Evolutionary conservation across 1,140 invertebrate species (phyloP).

Genomic region (Zaprionus tsacasi): DNA sequence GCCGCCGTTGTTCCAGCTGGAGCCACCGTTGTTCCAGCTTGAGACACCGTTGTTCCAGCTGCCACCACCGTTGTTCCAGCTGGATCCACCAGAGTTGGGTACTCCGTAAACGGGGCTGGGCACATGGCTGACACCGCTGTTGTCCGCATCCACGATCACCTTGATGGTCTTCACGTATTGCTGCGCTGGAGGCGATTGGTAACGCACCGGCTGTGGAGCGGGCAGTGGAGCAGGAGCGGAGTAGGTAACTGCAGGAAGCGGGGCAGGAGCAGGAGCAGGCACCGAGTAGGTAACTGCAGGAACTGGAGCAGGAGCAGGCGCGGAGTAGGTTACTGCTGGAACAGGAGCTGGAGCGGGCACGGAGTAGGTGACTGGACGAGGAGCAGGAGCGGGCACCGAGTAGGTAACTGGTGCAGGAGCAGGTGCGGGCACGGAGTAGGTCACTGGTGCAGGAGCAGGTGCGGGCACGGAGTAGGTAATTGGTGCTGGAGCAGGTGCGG

Average conservation of each 20-base stretch:
- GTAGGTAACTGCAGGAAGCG: slow-evolving; percentile 11
- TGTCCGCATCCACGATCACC: slow-evolving; percentile 67
- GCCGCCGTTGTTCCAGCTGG: slow-evolving; percentile 27
- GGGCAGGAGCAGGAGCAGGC: slow-evolving; percentile 32
- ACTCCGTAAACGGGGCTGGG: slow-evolving; percentile 64
- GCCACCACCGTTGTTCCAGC: slow-evolving; percentile 12
- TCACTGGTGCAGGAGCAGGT: slow-evolving; percentile 14
- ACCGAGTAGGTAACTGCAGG: slow-evolving; percentile 32
- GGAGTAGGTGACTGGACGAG: slow-evolving; percentile 15
- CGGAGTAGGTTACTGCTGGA: slow-evolving; percentile 36
- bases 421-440: slow-evolving; percentile 39
- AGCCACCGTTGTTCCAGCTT: not conserved
- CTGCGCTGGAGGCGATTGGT: slow-evolving; percentile 31
- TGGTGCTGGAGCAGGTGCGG: slow-evolving; percentile 17
- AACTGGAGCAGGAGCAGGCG: slow-evolving; percentile 21
- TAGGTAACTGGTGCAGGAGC: slow-evolving; percentile 39
- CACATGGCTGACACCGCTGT: slow-evolving; percentile 27
- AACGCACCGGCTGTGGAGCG: slow-evolving; percentile 1
- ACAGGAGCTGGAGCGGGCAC: slow-evolving; percentile 26
- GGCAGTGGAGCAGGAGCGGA: slow-evolving; percentile 42
- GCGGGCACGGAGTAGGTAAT: slow-evolving; percentile 42
- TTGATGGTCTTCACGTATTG: slow-evolving; percentile 76
- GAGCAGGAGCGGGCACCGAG: slow-evolving; percentile 46
- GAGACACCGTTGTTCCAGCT: slow-evolving; percentile 48
- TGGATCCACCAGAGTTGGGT: slow-evolving; percentile 29